Base-by-base conservation (phyloP, 2,113 vertebrate genomes). In the Myotis brandtii region DNA sequence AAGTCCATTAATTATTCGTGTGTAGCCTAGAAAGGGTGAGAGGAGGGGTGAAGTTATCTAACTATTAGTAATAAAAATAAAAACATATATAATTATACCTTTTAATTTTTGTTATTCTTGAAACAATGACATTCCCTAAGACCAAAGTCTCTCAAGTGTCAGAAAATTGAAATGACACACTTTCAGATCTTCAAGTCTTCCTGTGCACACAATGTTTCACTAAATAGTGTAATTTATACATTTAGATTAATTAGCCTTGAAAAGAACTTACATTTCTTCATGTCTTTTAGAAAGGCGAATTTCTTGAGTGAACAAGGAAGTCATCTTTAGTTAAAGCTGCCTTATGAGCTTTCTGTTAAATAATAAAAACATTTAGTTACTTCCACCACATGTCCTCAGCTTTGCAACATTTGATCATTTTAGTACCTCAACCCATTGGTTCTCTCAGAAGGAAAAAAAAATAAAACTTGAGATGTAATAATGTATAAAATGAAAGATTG, bases 251-350 rank as follows among this genome's bases (percentile, higher is more conserved):
- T 75, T 72, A 86, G 5, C 4, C 13, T 59, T 94, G 67, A 18
- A 25, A 92, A 93, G 81, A 96, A 95, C 99, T 99, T 98, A 99
- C 99, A 99, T 99, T 95, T 99, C 98, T 89, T 99, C 98, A 10
- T 99, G 98, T 97, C 98, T 98, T 96, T 98, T 98, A 93, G 98
- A 98, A 54, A 99, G 98, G 83, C 97, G 97, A 96, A 98, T 89
- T 95, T 99, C 99, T 97, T 98, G 97, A 83, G 98, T 70, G 80
- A 98, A 97, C 91, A 93, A 96, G 54, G 97, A 98, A 13, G 98
- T 94, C 98, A 98, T 99, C 93, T 64, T 95, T 93, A 93, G 67
- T 66, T 66, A 94, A 87, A 96, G 46, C 85, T 89, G 81, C 37
- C 48, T 43, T 89, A 70, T 4, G 56, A 4, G 83, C n/a, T 97